Percentiles rank a stretch among this genome's conserved stretches.
Conservation (phyloP, 1,140 invertebrate species). For the Gerris buenoi region DNA sequence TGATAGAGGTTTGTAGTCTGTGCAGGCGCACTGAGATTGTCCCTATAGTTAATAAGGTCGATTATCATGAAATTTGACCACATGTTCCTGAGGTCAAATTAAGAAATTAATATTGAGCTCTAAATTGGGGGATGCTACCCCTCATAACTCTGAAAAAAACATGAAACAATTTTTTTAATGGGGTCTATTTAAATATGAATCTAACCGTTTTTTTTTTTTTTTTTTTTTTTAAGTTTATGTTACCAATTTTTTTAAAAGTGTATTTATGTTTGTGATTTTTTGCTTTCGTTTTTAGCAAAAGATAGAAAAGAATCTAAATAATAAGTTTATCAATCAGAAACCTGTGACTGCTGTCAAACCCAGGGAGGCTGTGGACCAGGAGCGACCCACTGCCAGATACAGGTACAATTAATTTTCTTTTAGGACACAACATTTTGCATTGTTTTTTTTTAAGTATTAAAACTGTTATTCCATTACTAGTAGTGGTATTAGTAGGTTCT, state of each 20-base stretch:
- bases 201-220: no score
- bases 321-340: conserved; percentile 29
- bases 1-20: no score
- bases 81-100: no score
- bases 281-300: conserved; percentile 34
- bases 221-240: no score
- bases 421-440: not conserved
- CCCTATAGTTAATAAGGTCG: no score
- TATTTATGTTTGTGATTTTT: not conserved
- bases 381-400: not conserved
- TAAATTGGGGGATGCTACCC: not conserved
- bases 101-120: not conserved
- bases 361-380: not conserved
- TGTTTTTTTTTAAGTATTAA: not conserved
- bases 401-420: not conserved
- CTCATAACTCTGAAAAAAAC: not conserved
- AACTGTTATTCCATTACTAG: not conserved
- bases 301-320: conserved; percentile 55
- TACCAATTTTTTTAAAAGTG: not conserved
- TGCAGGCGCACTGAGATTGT: no score
- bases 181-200: no score
- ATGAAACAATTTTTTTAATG: not conserved
- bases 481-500: not conserved
- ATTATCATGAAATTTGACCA: no score
- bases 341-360: not conserved